Evolutionary conservation across 1,140 invertebrate genomes (phyloP).

Genomic region (Papilio helenus): DNA sequence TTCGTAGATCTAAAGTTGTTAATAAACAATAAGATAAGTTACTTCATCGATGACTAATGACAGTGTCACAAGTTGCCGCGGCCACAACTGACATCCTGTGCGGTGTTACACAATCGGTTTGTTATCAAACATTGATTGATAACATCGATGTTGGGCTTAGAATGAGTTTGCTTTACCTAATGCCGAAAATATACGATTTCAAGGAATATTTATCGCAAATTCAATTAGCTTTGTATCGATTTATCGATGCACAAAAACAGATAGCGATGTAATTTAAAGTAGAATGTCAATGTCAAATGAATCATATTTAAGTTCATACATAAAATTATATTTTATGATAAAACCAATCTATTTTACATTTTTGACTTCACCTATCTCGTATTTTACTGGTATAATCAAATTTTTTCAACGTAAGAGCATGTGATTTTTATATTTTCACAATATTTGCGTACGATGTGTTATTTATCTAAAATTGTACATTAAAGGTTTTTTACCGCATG

Average conservation of each 20-base stretch:
- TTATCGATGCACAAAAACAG: neutral
- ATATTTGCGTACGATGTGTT: too few relatives aligned
- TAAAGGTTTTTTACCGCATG: too few relatives aligned
- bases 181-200: slow-evolving; percentile 10
- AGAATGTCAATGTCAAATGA: neutral
- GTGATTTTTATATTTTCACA: too few relatives aligned
- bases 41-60: neutral
- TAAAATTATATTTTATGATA: too few relatives aligned
- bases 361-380: too few relatives aligned
- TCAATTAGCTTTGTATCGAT: neutral
- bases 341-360: too few relatives aligned
- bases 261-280: neutral
- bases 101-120: neutral
- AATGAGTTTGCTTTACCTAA: neutral
- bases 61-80: slow-evolving; percentile 14
- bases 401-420: too few relatives aligned
- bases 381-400: too few relatives aligned
- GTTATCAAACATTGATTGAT: slow-evolving; percentile 19
- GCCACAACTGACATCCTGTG: neutral
- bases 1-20: too few relatives aligned
- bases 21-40: too few relatives aligned
- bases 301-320: neutral
- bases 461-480: too few relatives aligned
- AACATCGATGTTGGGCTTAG: neutral
- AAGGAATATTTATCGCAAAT: neutral